phyloP scores from a whole-genome alignment of 2,888 invertebrate genomes.

The Tetranychus truncatus region DNA sequence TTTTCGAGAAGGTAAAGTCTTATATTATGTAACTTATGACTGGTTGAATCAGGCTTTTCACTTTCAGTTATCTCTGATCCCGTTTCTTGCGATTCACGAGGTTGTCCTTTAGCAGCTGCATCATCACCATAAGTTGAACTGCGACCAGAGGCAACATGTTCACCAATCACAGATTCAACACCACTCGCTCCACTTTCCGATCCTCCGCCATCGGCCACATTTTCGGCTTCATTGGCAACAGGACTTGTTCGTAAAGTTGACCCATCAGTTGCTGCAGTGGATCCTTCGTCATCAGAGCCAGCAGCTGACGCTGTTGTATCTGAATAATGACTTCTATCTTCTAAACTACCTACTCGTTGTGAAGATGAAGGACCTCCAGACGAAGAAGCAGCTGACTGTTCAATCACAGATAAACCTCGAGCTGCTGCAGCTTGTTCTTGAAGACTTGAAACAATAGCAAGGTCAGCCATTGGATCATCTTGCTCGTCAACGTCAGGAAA shows the following conservation, averaged over 20 bases:
- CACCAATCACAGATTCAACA: constrained; percentile 68
- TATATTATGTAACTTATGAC: constrained; percentile 31
- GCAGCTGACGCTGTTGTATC: constrained; percentile 65
- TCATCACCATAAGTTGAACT: constrained; percentile 72
- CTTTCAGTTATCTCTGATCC: constrained; percentile 1
- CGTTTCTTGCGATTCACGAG: constrained; percentile 4
- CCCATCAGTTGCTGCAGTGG: constrained; percentile 83
- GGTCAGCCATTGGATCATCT: constrained; percentile 87
- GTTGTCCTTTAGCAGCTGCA: constrained; percentile 3
- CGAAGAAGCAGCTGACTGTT: neutral
- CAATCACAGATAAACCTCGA: constrained; percentile 2
- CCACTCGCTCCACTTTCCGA: constrained; percentile 81
- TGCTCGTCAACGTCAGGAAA: constrained; percentile 63
- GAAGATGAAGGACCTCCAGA: constrained; percentile 20
- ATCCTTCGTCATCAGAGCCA: constrained; percentile 83
- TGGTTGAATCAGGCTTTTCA: constrained; percentile 5
- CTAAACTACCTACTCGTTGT: constrained; percentile 26
- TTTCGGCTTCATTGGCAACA: constrained; percentile 35
- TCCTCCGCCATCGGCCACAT: constrained; percentile 44
- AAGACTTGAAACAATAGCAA: constrained; percentile 81
- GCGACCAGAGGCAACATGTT: constrained; percentile 58
- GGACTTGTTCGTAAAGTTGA: constrained; percentile 70
- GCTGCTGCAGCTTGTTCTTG: constrained; percentile 38
- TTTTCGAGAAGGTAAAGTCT: constrained; percentile 52
- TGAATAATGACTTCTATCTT: constrained; percentile 45